Evolutionary conservation across 2,888 invertebrate genomes (phyloP), one percentile per base, ranked within the genome.

Genomic region (Oscheius onirici): DNA sequence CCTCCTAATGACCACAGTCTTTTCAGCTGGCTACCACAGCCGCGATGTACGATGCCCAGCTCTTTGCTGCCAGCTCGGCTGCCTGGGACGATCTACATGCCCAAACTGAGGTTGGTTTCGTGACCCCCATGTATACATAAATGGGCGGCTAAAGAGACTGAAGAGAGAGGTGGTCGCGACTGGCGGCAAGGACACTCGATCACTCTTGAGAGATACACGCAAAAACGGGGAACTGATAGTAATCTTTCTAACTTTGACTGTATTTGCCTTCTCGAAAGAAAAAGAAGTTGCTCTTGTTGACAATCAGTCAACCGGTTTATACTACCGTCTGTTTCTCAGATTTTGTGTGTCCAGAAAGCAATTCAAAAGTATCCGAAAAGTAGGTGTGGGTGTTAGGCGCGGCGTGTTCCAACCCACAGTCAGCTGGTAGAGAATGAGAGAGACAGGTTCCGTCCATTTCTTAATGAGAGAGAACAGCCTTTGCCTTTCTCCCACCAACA

Each of bases 1-100:
- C 49, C 28, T 17, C 34, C 63, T 63, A 63, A 63, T 63, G 63
- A 63, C 26, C 46, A 63, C 63, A 22, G 63, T 63, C 55, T 55
- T 49, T 63, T 49, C 63, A 63, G 63, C n/a, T 34, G 34, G 34
- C 34, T 34, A 34, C 34, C 34, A 49, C 17, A 17, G 49, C 49
- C 46, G 3, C 20, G 20, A 63, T 63, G 63, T 49, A 63, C 49
- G 63, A 63, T 46, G 26, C 63, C n/a, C 26, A 44, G 24, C 49
- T 63, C 49, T 63, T 49, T 46, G 63, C 63, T 26, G 44, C 60
- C n/a, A 28, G 46, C 15, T 46, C 63, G 10, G 63, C 63, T 28
- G 60, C 22, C 43, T 46, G 49, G 63, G 63, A 63, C 17, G 49
- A 63, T 28, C 63, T 49, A 3, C 49, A 63, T 28, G 46, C 63